Conservation (phyloP, 2,888 invertebrate species). For the Nasonia oneida region DNA sequence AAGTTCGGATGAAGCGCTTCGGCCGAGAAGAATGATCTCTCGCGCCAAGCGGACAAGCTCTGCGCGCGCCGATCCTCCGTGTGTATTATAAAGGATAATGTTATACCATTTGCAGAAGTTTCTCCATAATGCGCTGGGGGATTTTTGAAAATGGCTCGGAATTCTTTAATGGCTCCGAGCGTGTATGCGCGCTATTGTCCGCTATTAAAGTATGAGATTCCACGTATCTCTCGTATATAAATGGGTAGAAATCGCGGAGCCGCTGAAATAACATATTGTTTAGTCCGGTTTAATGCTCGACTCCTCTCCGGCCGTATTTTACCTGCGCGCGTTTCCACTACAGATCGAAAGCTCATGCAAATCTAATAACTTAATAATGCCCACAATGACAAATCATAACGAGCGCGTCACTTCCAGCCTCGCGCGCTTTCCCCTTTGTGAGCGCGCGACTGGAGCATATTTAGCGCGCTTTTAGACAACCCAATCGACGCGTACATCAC, state of each 20-base stretch:
- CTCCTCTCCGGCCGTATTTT: neutral
- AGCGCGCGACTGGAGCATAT: neutral
- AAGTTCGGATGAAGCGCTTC: constrained; percentile 32
- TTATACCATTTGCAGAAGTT: constrained; percentile 50
- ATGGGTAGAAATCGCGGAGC: constrained; percentile 33
- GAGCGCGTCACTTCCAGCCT: neutral
- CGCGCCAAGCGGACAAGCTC: neutral
- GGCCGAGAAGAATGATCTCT: constrained; percentile 34
- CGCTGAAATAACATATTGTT: constrained; percentile 2
- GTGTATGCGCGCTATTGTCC: neutral
- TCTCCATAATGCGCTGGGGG: constrained; percentile 26
- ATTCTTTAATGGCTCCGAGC: constrained; percentile 7
- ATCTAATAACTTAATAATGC: neutral
- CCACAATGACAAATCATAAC: neutral
- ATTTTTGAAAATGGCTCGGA: constrained; percentile 25
- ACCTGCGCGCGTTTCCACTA: neutral
- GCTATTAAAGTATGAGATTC: constrained; percentile 31
- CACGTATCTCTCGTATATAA: neutral
- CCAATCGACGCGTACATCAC: constrained; percentile 43
- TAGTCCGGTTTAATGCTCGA: neutral
- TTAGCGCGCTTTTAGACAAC: neutral
- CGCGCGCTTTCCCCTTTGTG: neutral
- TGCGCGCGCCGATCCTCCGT: neutral
- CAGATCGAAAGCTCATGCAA: neutral
- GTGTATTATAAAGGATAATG: constrained; percentile 14